phyloP scores from a whole-genome alignment of 2,113 vertebrate species.

The Alces alces region DNA sequence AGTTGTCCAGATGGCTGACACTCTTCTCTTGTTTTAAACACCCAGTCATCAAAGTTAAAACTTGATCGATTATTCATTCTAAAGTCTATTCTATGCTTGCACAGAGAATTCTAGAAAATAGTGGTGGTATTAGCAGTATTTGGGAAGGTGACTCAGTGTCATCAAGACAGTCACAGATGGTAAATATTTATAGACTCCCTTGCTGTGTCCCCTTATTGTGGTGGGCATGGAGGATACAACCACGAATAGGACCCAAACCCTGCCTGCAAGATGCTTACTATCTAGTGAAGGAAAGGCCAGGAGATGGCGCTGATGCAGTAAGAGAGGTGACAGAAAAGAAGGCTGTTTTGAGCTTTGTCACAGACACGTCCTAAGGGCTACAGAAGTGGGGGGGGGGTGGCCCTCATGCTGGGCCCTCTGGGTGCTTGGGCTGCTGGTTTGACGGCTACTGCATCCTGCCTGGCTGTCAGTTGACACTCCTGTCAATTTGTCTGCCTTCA shows the following conservation, averaged over 20 bases:
- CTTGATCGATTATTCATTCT: background rate
- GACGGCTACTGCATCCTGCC: background rate
- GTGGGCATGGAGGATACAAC: background rate
- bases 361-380: background rate
- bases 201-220: background rate
- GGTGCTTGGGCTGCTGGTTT: background rate
- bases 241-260: background rate
- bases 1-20: conserved; percentile 6
- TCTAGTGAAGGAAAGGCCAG: background rate
- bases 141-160: background rate
- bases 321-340: background rate
- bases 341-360: background rate
- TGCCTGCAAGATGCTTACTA: background rate
- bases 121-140: background rate
- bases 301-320: background rate
- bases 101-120: conserved; percentile 23
- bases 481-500: conserved; percentile 21
- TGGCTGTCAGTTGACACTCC: background rate
- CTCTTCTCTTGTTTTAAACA: conserved; percentile 36
- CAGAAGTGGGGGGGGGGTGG: background rate
- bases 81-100: background rate
- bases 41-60: conserved; percentile 19
- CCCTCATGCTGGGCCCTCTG: background rate
- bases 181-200: background rate
- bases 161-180: background rate